Percentiles rank a stretch among this genome's conserved stretches.
Evolutionary conservation across 2,888 invertebrate species (phyloP).

Genomic region (Himalopsyche japonica): DNA sequence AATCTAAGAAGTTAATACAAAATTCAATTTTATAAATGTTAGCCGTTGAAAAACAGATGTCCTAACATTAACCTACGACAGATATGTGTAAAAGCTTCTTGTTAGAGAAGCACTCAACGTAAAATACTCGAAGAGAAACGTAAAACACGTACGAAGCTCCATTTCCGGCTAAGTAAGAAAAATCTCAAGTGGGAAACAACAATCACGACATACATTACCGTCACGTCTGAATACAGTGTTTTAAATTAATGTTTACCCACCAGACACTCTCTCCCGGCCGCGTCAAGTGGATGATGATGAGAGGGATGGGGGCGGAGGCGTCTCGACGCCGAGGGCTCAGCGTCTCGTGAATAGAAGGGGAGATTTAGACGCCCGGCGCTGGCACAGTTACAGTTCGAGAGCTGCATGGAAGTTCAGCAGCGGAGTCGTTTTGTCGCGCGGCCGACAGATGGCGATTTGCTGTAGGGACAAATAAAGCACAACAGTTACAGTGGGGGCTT

Average conservation of each 20-base stretch:
- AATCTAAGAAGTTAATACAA: background rate
- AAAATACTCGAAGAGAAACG: background rate
- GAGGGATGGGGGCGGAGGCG: background rate
- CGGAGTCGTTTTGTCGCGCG: background rate
- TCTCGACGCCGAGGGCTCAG: background rate
- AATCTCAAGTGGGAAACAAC: background rate
- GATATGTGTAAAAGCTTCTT: background rate
- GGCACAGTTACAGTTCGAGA: background rate
- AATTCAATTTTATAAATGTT: background rate
- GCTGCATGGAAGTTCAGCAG: background rate
- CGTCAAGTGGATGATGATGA: slow-evolving; percentile 10
- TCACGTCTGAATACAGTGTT: background rate
- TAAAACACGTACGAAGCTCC: background rate
- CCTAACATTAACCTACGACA: background rate
- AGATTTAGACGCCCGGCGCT: background rate
- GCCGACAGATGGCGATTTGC: background rate
- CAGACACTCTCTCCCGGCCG: slow-evolving; percentile 18
- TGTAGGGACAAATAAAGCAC: background rate
- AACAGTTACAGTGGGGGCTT: background rate
- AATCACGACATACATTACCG: slow-evolving; percentile 1
- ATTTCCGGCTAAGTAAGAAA: background rate
- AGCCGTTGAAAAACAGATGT: background rate
- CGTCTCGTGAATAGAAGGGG: background rate
- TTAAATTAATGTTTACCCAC: slow-evolving; percentile 12
- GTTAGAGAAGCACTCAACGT: background rate